These are phyloP conservation scores for Clytia hemisphaerica DNA, from an alignment of 30 jellyfish, hydroid and myxozoan species.

Conservation along the genomic window DNA sequence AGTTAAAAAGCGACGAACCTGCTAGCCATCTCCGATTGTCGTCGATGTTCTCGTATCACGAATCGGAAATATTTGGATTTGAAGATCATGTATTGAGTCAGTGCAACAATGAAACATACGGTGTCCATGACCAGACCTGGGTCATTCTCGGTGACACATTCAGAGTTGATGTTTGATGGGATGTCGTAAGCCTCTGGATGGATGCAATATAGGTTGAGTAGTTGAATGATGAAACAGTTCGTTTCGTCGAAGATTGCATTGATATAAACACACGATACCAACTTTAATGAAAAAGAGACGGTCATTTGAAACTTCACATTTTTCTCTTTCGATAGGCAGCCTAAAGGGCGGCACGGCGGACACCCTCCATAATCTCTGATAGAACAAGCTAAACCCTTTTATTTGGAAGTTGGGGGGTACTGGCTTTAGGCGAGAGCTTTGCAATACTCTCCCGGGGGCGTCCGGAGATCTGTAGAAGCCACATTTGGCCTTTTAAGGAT, in stretches of 20 bases:
- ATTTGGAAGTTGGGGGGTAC: too few relatives aligned
- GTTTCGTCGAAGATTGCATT: conserved; percentile 28
- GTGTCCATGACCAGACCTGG: conserved; percentile 78
- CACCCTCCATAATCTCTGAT: too few relatives aligned
- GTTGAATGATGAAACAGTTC: conserved; percentile 67
- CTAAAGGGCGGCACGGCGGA: too few relatives aligned
- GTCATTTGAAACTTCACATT: neutral
- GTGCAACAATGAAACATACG: conserved; percentile 77
- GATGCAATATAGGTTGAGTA: conserved; percentile 69
- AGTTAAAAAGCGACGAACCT: conserved; percentile 24
- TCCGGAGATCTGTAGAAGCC: too few relatives aligned
- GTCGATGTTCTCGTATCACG: conserved; percentile 79
- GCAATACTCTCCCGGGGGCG: too few relatives aligned
- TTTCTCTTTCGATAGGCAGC: too few relatives aligned
- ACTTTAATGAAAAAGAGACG: conserved; percentile 19
- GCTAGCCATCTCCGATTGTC: conserved; percentile 80
- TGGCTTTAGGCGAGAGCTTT: too few relatives aligned
- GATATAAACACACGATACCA: conserved; percentile 79
- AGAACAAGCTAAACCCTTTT: too few relatives aligned
- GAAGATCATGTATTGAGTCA: conserved; percentile 76
- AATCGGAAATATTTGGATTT: conserved; percentile 65
- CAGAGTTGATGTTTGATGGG: neutral
- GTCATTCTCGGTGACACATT: conserved; percentile 37
- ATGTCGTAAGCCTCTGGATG: conserved; percentile 37
- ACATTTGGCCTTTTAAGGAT: too few relatives aligned